Evolutionary conservation across 2,888 invertebrate species (phyloP).

Genomic region (Tetropium fuscum): DNA sequence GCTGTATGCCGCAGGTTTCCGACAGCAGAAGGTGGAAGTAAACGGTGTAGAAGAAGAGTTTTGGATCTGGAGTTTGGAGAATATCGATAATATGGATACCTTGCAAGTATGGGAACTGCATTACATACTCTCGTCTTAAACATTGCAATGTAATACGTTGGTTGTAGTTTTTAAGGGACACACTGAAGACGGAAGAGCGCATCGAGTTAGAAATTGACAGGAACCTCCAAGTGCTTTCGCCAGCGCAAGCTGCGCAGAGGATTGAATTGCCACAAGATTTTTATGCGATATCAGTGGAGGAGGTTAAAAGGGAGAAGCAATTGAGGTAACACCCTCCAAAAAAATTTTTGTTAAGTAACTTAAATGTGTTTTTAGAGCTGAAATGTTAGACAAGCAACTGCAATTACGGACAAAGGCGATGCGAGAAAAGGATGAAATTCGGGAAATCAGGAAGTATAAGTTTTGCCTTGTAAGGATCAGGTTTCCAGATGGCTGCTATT

Average conservation of each 20-base stretch:
- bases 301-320: conserved; percentile 86
- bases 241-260: conserved; percentile 77
- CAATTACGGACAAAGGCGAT: conserved; percentile 94
- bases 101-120: conserved; percentile 71
- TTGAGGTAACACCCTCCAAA: conserved; percentile 68
- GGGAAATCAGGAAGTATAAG: conserved; percentile 85
- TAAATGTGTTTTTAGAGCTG: no score
- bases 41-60: conserved; percentile 75
- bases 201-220: conserved; percentile 88
- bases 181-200: conserved; percentile 82
- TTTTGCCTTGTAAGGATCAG: conserved; percentile 88
- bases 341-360: background rate
- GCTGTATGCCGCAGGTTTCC: conserved; percentile 86
- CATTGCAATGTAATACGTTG: background rate
- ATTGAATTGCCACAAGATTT: conserved; percentile 86
- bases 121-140: no score
- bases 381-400: conserved; percentile 83
- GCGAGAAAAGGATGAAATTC: conserved; percentile 89
- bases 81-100: conserved; percentile 70
- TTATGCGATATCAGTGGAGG: conserved; percentile 84
- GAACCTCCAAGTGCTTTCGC: conserved; percentile 84
- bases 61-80: conserved; percentile 74
- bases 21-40: conserved; percentile 69
- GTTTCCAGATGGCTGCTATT: conserved; percentile 87
- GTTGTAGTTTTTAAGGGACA: conserved; percentile 78